phyloP scores from a whole-genome alignment of 2,797 vertebrate species.

The Saxicola maurus region DNA sequence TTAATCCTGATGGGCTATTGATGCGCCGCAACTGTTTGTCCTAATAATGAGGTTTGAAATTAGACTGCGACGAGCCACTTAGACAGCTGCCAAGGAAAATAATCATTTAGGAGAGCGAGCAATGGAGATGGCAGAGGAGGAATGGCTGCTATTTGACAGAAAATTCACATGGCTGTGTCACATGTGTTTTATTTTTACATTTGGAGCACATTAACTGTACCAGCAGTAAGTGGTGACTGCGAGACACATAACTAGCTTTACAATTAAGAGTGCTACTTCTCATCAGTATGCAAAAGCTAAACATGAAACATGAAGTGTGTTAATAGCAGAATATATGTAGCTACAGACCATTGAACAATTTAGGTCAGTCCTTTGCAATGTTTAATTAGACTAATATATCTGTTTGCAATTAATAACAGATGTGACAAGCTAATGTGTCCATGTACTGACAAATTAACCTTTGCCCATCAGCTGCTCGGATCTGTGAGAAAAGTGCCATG shows the following conservation, averaged over 20 bases:
- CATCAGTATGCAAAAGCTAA: slow-evolving; percentile 70
- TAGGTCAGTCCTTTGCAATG: slow-evolving; percentile 79
- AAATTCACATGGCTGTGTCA: slow-evolving; percentile 74
- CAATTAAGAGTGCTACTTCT: slow-evolving; percentile 73
- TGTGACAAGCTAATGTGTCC: slow-evolving; percentile 88
- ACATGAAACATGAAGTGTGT: slow-evolving; percentile 73
- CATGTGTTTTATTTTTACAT: slow-evolving; percentile 71
- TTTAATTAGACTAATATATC: slow-evolving; percentile 84
- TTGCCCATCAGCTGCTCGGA: slow-evolving; percentile 92
- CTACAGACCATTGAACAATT: slow-evolving; percentile 78
- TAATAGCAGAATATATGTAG: slow-evolving; percentile 70
- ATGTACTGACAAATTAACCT: slow-evolving; percentile 94
- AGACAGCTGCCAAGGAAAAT: slow-evolving; percentile 83
- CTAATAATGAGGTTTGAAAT: slow-evolving; percentile 96
- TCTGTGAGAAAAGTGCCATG: slow-evolving; percentile 92
- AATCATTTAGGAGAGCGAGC: slow-evolving; percentile 70
- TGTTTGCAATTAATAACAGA: slow-evolving; percentile 93
- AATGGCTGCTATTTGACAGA: slow-evolving; percentile 69
- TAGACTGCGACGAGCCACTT: slow-evolving; percentile 89
- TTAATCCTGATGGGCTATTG: slow-evolving; percentile 99
- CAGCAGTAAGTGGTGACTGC: slow-evolving; percentile 66
- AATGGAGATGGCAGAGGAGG: slow-evolving; percentile 66
- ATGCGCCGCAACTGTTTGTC: slow-evolving; percentile 92
- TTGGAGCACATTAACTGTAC: slow-evolving; percentile 64
- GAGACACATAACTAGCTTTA: slow-evolving; percentile 60